Percentiles rank a stretch among this genome's conserved stretches.
Conservation (phyloP, 2,888 invertebrate species). For the Balanococcus diminutus region DNA sequence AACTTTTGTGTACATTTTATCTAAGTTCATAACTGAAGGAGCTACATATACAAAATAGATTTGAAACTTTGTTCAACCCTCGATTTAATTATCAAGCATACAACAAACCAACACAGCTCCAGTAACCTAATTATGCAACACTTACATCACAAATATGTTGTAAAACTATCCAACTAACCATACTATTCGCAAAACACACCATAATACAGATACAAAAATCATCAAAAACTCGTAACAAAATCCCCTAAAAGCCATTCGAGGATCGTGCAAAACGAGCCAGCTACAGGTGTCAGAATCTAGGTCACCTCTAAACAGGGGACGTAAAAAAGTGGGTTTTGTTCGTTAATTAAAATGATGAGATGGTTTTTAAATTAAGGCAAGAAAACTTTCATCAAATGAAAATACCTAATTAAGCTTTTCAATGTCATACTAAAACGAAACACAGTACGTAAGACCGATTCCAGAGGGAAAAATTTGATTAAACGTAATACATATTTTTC, state of each 20-base stretch:
- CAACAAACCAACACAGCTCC: too few species aligned
- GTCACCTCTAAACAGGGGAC: not conserved
- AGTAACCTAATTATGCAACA: too few species aligned
- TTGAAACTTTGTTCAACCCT: too few species aligned
- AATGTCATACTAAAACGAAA: not conserved
- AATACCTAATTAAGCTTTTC: conserved; percentile 12
- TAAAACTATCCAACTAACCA: too few species aligned
- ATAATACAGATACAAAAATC: too few species aligned
- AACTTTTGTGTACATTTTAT: too few species aligned
- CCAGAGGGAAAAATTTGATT: not conserved
- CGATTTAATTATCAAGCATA: too few species aligned
- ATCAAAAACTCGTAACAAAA: not conserved
- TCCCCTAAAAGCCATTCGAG: not conserved
- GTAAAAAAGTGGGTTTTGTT: not conserved
- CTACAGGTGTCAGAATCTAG: not conserved
- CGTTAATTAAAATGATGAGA: conserved; percentile 1
- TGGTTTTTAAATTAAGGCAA: not conserved
- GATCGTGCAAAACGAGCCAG: not conserved
- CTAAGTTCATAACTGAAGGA: too few species aligned
- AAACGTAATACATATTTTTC: not conserved
- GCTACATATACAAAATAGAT: too few species aligned
- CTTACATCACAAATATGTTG: too few species aligned
- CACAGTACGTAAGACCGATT: not conserved
- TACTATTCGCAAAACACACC: too few species aligned
- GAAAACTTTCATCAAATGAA: not conserved